These are phyloP conservation scores for Podiceps cristatus DNA, from an alignment of 2,113 vertebrate genomes.

Conservation along the genomic window DNA sequence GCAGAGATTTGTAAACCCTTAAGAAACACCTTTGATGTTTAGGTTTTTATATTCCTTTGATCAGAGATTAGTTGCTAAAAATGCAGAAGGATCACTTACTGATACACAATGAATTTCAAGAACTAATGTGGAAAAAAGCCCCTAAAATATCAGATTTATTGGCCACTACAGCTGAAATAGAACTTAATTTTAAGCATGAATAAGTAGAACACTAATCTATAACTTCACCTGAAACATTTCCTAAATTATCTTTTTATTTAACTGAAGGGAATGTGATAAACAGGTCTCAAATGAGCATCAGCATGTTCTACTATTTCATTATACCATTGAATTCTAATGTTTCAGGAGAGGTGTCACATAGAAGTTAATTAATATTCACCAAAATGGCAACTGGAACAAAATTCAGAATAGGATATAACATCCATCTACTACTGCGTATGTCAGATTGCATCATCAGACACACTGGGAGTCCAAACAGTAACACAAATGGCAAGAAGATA, in stretches of 20 bases:
- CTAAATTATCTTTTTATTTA: not conserved
- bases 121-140: not conserved
- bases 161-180: not conserved
- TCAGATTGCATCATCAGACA: not conserved
- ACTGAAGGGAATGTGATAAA: not conserved
- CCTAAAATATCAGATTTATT: not conserved
- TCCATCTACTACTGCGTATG: slow-evolving; percentile 31
- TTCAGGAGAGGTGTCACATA: not conserved
- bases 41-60: slow-evolving; percentile 18
- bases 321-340: not conserved
- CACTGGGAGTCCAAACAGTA: not conserved
- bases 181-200: not conserved
- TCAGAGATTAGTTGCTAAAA: slow-evolving; percentile 16
- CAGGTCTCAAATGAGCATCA: not conserved
- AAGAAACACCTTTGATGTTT: slow-evolving; percentile 18
- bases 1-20: not conserved
- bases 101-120: not conserved
- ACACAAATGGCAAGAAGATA: not conserved
- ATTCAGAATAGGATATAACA: slow-evolving; percentile 16
- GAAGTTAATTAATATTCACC: slow-evolving; percentile 26
- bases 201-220: not conserved
- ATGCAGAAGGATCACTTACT: not conserved
- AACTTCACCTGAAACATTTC: not conserved
- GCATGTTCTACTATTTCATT: slow-evolving; percentile 1
- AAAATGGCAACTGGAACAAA: slow-evolving; percentile 48